Percentiles rank a stretch among this genome's conserved stretches.
Conservation (phyloP, 2,113 vertebrate species). For the Bothrops jararaca region DNA sequence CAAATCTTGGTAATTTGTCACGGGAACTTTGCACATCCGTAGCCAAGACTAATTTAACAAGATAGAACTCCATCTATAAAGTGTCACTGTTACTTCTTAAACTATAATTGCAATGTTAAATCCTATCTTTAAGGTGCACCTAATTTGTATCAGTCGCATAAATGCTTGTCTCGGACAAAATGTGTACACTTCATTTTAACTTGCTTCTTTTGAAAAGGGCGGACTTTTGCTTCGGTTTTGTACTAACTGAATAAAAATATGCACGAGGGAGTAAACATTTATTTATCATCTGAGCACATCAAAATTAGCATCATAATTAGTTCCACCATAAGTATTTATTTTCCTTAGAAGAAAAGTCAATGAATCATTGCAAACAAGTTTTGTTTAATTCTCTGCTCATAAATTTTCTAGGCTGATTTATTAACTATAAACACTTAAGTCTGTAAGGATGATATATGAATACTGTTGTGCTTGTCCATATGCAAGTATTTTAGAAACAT, state of each 20-base stretch:
- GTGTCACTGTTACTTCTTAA: neutral
- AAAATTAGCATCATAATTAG: constrained; percentile 67
- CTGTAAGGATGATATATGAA: constrained; percentile 18
- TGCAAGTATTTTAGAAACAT: neutral
- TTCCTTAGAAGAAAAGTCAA: constrained; percentile 62
- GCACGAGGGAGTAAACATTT: constrained; percentile 47
- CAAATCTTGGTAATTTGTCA: neutral
- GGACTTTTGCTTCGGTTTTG: constrained; percentile 42
- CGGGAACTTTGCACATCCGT: neutral
- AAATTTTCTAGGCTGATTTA: constrained; percentile 33
- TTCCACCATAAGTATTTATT: constrained; percentile 62
- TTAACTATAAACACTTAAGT: neutral
- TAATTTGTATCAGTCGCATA: neutral
- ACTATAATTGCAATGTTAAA: neutral
- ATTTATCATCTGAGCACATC: constrained; percentile 66
- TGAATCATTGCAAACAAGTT: constrained; percentile 61
- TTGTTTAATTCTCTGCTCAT: constrained; percentile 53
- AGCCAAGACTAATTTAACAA: neutral
- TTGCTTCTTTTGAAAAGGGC: constrained; percentile 41
- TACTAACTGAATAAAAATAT: constrained; percentile 54
- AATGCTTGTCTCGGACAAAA: neutral
- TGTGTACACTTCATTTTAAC: neutral
- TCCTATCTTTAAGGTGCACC: neutral
- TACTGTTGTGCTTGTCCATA: neutral
- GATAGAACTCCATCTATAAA: neutral